Evolutionary conservation across 1,140 invertebrate genomes (phyloP), one percentile per base, ranked within the genome.

Genomic region (Episyrphus balteatus): DNA sequence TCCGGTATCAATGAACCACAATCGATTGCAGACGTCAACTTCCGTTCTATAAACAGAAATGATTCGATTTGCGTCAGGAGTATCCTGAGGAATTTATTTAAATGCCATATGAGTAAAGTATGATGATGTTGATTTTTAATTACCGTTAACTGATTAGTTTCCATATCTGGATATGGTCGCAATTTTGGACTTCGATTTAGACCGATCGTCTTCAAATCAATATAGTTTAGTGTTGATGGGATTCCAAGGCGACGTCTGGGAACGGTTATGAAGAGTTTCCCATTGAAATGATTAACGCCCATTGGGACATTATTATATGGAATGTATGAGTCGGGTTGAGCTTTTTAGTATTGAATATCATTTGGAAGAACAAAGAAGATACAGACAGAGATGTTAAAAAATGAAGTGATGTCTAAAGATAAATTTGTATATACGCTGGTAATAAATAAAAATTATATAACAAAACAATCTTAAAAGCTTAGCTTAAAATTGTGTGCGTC

Each of bases 1-100:
- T 12, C 84, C 83, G 11, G 80, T 84, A 56, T 86, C 84, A 5
- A 86, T 74, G 55, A 80, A 77, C 84, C 84, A 86, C 2, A 86
- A 65, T n/a, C 84, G 65, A 42, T 78, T 73, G 50, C 83, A 86
- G 0, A 57, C 64, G 59, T 86, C 84, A 11, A 81, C 70, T 14
- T 76, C 75, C 1, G 80, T 73, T 18, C 83, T 68, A 51, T 85
- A 84, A 2, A 84, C 77, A 7, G 76, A 84, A 1, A 84, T 70
- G 2, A 84, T 39, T 42, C 56, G 53, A n/a, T 51, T 43, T 7
- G 34, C 2, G 15, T 53, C 44, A 3, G 37, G 12, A 39, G 17
- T 41, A 26, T 8, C 21, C 21, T 26, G 21, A 26, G n/a, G n/a
- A n/a, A n/a, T n/a, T n/a, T n/a, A n/a, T n/a, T n/a, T n/a, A n/a